Base-by-base conservation (phyloP, 2,888 invertebrate genomes). In the Melipona beecheii region DNA sequence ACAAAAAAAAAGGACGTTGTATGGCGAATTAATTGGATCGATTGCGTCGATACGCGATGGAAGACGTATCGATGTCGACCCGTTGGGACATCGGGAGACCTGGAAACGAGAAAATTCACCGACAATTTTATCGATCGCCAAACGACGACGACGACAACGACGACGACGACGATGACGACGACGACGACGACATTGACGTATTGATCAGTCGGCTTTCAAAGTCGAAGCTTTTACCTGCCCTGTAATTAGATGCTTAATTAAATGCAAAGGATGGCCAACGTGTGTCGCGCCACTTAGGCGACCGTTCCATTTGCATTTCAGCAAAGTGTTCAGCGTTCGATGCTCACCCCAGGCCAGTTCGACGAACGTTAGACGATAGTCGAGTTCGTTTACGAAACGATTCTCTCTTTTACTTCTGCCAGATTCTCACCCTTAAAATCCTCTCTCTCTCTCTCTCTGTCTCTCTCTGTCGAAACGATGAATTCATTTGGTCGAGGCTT, bases 401-500 rank as follows among this genome's bases (percentile, higher is more conserved):
- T 75, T 72, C 54, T 5, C 54, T 5, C 24, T 4, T 31, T 2
- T 31, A 21, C 27, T 66, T 27, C 21, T 5, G 15, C 9, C 27
- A 17, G 15, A 60, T 60, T 31, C n/a, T 17, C 49, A 17, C 15
- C 50, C 17, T 36, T 36, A 27, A 74, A 62, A 31, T 21, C 62
- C 31, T 11, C 17, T 21, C 19, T 62, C 5, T 19, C 31, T 31
- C 31, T 56, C 11, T 56, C 11, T 9, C 6, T 19, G 5, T 13
- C 9, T 54, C 52, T 52, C 4, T 58, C 24, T 75, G 76, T 78
- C 80, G 58, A 68, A 62, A 69, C 75, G 64, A 73, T 72, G 78
- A 86, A 88, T 87, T 84, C 65, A 74, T 73, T 87, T 78, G 77
- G 64, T 73, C 43, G 86, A 74, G 83, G 86, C 81, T 88, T 78